phyloP scores from a whole-genome alignment of 2,113 vertebrate species.

The Drymodes brunneopygia region DNA sequence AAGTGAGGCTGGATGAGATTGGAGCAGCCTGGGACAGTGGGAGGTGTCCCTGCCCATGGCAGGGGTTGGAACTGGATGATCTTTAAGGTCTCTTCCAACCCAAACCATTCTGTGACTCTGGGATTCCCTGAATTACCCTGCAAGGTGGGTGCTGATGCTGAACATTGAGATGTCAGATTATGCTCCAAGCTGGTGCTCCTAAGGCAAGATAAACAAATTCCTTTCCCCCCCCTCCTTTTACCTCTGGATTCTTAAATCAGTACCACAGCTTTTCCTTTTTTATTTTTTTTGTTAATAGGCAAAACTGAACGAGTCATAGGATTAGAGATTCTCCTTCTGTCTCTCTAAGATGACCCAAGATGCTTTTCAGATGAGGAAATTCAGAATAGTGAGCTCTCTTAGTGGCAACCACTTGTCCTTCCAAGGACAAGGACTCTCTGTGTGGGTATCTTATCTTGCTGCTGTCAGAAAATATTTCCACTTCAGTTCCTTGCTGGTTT shows the following conservation, averaged over 20 bases:
- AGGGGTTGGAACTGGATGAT: accelerated
- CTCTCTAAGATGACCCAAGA: not conserved
- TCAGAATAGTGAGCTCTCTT: not conserved
- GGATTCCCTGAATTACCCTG: not conserved
- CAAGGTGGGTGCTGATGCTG: not conserved
- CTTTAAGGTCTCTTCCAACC: not conserved
- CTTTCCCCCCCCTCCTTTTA: accelerated
- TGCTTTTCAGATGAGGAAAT: not conserved
- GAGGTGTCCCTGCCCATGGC: not conserved
- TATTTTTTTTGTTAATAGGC: not conserved
- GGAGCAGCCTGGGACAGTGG: accelerated
- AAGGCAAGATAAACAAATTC: not conserved
- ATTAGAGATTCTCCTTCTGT: not conserved
- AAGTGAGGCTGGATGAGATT: accelerated
- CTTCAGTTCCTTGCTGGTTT: not conserved
- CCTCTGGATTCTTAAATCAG: not conserved
- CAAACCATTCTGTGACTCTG: not conserved
- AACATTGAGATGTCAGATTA: accelerated
- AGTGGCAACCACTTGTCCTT: not conserved
- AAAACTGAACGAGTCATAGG: not conserved
- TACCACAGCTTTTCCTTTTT: not conserved
- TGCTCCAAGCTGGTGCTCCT: not conserved
- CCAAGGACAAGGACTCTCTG: not conserved
- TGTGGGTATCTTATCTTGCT: not conserved
- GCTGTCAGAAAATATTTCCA: not conserved